Percentiles rank a stretch among this genome's conserved stretches.
These are phyloP conservation scores for Psittacula cyanocephala DNA, from an alignment of 2,113 vertebrate species.

Conservation along the genomic window DNA sequence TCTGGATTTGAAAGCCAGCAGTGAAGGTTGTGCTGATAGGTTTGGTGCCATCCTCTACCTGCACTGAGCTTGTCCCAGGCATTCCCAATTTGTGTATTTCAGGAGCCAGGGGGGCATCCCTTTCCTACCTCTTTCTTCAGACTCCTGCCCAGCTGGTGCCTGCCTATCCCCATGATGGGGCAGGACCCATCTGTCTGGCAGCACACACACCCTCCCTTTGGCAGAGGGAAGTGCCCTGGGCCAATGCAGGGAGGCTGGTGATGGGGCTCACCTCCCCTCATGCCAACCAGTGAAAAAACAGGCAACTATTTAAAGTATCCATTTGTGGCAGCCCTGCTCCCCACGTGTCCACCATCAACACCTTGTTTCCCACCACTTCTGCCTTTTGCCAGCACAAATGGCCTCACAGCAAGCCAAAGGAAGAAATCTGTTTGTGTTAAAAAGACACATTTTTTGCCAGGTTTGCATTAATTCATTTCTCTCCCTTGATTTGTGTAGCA, in stretches of 20 bases:
- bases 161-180: background rate
- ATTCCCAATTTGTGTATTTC: background rate
- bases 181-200: fast-evolving
- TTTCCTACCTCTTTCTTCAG: background rate
- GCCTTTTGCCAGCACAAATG: fast-evolving
- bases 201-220: background rate
- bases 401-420: background rate
- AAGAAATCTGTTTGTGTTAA: background rate
- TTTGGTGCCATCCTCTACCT: background rate
- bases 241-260: background rate
- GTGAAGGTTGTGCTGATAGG: background rate
- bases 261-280: background rate
- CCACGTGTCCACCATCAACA: no score
- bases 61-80: background rate
- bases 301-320: background rate
- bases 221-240: background rate
- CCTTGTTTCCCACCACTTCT: background rate
- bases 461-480: background rate
- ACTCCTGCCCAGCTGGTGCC: background rate
- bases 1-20: background rate
- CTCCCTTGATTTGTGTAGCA: fast-evolving
- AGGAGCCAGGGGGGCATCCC: background rate
- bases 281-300: background rate
- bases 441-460: fast-evolving
- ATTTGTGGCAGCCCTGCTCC: background rate